Evolutionary conservation across 2,113 vertebrate species (phyloP).

Genomic region (Epinephelus cyanopodus): DNA sequence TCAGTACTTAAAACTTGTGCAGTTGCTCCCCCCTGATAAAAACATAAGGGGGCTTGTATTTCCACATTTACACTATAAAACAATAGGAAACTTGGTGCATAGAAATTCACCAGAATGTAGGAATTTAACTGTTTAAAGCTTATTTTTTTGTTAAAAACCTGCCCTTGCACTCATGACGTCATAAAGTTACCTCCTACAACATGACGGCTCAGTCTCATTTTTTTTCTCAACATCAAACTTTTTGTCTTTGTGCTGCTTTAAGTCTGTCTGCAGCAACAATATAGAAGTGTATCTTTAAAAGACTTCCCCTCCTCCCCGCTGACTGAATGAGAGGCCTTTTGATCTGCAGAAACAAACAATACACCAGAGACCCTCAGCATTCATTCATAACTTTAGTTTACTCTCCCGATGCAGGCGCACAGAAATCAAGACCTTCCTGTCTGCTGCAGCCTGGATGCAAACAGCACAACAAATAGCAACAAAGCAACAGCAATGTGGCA

Average conservation of each 20-base stretch:
- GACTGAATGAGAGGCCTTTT: slow-evolving; percentile 60
- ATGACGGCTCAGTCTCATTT: background rate
- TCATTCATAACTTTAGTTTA: slow-evolving; percentile 65
- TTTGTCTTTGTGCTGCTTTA: background rate
- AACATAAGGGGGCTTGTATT: too few relatives aligned
- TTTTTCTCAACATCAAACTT: slow-evolving; percentile 25
- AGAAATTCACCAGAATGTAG: too few relatives aligned
- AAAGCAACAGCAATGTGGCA: background rate
- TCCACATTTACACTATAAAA: too few relatives aligned
- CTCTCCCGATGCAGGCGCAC: slow-evolving; percentile 43
- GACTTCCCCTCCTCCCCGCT: slow-evolving; percentile 52
- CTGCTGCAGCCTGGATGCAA: slow-evolving; percentile 11
- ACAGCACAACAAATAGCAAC: slow-evolving; percentile 7
- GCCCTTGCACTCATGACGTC: background rate
- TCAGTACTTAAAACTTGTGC: too few relatives aligned
- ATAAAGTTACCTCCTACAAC: background rate
- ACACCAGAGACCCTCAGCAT: slow-evolving; percentile 45
- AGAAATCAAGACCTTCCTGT: slow-evolving; percentile 58
- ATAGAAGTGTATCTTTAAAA: slow-evolving; percentile 46
- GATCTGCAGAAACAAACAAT: slow-evolving; percentile 52
- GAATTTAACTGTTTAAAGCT: too few relatives aligned
- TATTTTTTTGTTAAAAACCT: too few relatives aligned
- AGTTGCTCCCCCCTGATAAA: too few relatives aligned
- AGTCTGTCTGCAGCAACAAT: slow-evolving; percentile 41
- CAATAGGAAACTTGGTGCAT: too few relatives aligned